phyloP scores from a whole-genome alignment of 2,113 vertebrate species.

The Gorilla gorilla region DNA sequence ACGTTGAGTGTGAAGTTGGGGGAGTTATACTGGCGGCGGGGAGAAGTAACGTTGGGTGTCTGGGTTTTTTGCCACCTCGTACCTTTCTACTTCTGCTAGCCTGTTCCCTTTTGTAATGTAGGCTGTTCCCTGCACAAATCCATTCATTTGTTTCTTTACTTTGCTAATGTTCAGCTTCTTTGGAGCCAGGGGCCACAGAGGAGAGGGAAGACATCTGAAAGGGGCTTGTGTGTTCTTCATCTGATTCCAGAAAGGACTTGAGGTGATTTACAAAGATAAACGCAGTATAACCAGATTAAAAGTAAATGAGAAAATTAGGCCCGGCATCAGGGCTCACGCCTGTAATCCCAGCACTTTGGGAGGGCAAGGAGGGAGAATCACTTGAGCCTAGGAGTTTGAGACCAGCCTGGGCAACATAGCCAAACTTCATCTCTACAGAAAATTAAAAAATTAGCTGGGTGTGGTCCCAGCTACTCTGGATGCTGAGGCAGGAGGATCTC shows the following conservation, averaged over 20 bases:
- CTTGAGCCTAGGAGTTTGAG: too few relatives aligned
- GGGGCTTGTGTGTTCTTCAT: neutral
- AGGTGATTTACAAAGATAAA: neutral
- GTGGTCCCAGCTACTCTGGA: too few relatives aligned
- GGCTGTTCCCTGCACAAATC: neutral
- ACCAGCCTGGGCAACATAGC: too few relatives aligned
- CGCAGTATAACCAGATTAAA: neutral
- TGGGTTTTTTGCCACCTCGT: neutral
- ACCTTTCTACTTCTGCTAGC: neutral
- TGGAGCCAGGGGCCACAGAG: too few relatives aligned
- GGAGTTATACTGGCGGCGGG: accelerated
- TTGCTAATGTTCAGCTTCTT: neutral
- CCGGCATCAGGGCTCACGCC: too few relatives aligned
- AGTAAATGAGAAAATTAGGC: neutral
- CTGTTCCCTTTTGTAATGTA: neutral
- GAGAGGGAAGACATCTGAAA: neutral
- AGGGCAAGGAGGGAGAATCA: too few relatives aligned
- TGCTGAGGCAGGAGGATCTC: too few relatives aligned
- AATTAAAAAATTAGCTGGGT: too few relatives aligned
- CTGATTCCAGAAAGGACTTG: neutral
- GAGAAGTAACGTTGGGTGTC: neutral
- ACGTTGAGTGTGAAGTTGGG: neutral
- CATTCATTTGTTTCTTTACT: accelerated
- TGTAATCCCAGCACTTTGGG: too few relatives aligned
- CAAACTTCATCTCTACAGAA: too few relatives aligned